phyloP scores from a whole-genome alignment of 2,888 invertebrate species.

The Agriopis marginaria region DNA sequence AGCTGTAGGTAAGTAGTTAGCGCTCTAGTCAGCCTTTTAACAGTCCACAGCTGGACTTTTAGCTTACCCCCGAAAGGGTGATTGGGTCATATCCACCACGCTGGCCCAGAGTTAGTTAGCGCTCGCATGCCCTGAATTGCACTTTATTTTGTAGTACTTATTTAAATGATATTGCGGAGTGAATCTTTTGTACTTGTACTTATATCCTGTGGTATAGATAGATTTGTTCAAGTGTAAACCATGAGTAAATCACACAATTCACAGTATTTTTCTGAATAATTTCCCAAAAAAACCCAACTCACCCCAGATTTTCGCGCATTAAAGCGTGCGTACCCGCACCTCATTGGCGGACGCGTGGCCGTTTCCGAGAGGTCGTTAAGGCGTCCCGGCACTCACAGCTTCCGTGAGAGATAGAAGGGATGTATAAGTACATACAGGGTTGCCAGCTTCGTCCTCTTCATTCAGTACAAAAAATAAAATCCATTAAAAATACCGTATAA shows the following conservation, averaged over 20 bases:
- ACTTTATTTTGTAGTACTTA: too few species aligned
- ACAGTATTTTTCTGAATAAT: conserved; percentile 9
- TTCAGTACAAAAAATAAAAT: neutral
- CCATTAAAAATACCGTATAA: neutral
- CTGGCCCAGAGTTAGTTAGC: too few species aligned
- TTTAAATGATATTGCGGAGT: too few species aligned
- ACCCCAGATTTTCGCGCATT: conserved; percentile 13
- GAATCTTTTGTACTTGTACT: too few species aligned
- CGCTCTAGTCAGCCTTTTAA: too few species aligned
- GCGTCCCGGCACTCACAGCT: conserved; percentile 27
- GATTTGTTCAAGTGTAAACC: too few species aligned
- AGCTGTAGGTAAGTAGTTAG: too few species aligned
- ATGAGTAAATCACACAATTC: neutral
- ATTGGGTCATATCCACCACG: too few species aligned
- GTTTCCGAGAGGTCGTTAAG: conserved; percentile 31
- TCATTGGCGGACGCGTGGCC: conserved; percentile 22
- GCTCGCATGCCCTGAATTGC: too few species aligned
- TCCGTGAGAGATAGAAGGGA: conserved; percentile 30
- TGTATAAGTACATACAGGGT: conserved; percentile 4
- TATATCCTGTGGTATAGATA: too few species aligned
- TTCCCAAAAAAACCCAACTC: neutral
- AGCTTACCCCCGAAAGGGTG: too few species aligned
- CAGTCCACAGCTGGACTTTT: too few species aligned
- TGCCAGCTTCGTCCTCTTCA: conserved; percentile 3
- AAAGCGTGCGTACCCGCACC: conserved; percentile 17